phyloP scores from a whole-genome alignment of 2,888 invertebrate species.

The Troides oblongomaculatus region DNA sequence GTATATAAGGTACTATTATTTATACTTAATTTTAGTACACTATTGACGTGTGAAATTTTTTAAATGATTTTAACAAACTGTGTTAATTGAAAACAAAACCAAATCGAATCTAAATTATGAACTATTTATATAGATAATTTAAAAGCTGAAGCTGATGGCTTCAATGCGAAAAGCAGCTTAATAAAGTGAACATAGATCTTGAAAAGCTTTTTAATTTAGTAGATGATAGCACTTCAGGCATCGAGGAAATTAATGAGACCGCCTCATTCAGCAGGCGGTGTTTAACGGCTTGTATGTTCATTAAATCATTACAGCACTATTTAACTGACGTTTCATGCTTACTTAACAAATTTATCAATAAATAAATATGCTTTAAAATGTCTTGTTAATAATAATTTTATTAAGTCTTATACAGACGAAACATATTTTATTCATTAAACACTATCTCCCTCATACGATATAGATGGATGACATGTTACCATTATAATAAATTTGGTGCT shows the following conservation, averaged over 20 bases:
- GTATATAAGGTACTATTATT: too few relatives aligned
- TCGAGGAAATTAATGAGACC: constrained; percentile 19
- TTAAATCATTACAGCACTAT: constrained; percentile 12
- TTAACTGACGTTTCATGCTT: constrained; percentile 8
- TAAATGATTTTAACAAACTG: too few relatives aligned
- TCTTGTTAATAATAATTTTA: too few relatives aligned
- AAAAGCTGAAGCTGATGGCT: background rate
- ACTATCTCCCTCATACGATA: too few relatives aligned
- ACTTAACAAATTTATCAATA: background rate
- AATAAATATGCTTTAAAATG: background rate
- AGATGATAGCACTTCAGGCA: constrained; percentile 19
- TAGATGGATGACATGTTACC: too few relatives aligned
- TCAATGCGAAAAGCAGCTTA: background rate
- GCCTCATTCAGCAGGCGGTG: constrained; percentile 8
- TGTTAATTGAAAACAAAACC: too few relatives aligned
- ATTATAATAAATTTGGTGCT: too few relatives aligned
- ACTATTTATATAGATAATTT: background rate
- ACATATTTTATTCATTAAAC: background rate
- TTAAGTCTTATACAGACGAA: too few relatives aligned
- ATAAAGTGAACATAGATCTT: constrained; percentile 19
- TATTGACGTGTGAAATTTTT: too few relatives aligned
- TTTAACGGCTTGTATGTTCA: constrained; percentile 5
- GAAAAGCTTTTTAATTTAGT: constrained; percentile 14
- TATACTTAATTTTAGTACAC: too few relatives aligned
- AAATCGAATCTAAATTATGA: too few relatives aligned